Conservation (phyloP, 1,140 invertebrate species). For the Chelonus insularis region DNA sequence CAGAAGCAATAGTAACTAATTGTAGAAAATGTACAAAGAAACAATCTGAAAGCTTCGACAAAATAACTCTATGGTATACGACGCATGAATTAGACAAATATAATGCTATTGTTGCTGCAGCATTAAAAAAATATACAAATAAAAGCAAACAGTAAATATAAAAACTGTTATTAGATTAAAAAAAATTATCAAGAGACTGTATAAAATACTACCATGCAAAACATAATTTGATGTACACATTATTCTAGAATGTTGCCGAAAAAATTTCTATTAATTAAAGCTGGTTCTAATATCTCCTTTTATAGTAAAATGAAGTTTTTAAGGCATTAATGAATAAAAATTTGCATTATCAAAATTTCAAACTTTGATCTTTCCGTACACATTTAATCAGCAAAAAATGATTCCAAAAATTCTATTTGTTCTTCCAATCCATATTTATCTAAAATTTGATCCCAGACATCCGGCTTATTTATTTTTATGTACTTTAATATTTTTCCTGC, state of each 20-base stretch:
- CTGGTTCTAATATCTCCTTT: no score
- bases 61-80: slow-evolving; percentile 26
- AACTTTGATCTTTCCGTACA: no score
- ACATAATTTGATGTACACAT: no score
- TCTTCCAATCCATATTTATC: slow-evolving; percentile 56
- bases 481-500: slow-evolving; percentile 53
- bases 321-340: no score
- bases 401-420: neutral
- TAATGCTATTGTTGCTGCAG: slow-evolving; percentile 15
- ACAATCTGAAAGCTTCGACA: slow-evolving; percentile 25
- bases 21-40: slow-evolving; percentile 34
- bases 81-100: slow-evolving; percentile 30
- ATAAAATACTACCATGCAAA: no score
- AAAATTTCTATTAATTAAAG: no score
- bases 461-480: slow-evolving; percentile 40
- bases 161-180: no score
- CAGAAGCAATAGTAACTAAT: slow-evolving; percentile 32
- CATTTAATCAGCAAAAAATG: neutral
- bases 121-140: neutral
- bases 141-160: no score
- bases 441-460: slow-evolving; percentile 52
- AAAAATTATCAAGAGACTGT: no score
- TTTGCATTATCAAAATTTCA: no score
- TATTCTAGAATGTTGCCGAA: no score
- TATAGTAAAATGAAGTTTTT: no score